Percentiles rank a stretch among this genome's conserved stretches.
phyloP scores from a whole-genome alignment of 1,140 invertebrate genomes.

The Heliconius nattereri region DNA sequence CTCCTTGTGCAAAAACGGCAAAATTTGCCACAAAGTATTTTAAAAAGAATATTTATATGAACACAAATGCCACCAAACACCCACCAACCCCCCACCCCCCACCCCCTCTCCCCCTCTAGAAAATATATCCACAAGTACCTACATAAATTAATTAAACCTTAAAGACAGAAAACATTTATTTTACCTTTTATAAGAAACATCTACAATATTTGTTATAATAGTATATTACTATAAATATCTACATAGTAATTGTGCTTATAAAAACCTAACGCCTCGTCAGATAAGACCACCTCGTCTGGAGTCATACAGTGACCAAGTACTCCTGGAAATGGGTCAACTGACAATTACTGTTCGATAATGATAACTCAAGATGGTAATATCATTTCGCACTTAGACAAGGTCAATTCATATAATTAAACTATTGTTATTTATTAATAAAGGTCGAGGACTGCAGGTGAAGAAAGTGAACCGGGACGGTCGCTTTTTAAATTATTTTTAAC shows the following conservation, averaged over 20 bases:
- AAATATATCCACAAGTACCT: too few species aligned
- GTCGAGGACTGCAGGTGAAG: neutral
- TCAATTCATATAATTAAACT: conserved; percentile 23
- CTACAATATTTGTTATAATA: too few species aligned
- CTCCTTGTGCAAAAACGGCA: too few species aligned
- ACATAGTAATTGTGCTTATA: neutral
- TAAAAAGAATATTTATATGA: too few species aligned
- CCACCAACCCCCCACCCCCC: too few species aligned
- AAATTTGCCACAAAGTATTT: too few species aligned
- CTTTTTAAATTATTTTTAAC: neutral
- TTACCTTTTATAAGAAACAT: too few species aligned
- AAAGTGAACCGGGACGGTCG: neutral
- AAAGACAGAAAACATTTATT: too few species aligned
- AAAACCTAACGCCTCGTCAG: neutral
- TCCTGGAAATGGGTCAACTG: conserved; percentile 53
- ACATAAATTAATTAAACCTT: too few species aligned
- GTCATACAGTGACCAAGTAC: conserved; percentile 29
- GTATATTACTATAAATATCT: too few species aligned
- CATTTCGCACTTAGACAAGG: conserved; percentile 42
- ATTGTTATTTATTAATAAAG: neutral
- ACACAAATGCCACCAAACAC: too few species aligned
- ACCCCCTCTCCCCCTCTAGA: too few species aligned
- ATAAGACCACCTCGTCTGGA: conserved; percentile 7
- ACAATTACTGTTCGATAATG: conserved; percentile 55
- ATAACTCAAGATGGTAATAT: conserved; percentile 58